Evolutionary conservation across 2,113 vertebrate genomes (phyloP), one percentile per base, ranked within the genome.

Genomic region (Cavia aperea): DNA sequence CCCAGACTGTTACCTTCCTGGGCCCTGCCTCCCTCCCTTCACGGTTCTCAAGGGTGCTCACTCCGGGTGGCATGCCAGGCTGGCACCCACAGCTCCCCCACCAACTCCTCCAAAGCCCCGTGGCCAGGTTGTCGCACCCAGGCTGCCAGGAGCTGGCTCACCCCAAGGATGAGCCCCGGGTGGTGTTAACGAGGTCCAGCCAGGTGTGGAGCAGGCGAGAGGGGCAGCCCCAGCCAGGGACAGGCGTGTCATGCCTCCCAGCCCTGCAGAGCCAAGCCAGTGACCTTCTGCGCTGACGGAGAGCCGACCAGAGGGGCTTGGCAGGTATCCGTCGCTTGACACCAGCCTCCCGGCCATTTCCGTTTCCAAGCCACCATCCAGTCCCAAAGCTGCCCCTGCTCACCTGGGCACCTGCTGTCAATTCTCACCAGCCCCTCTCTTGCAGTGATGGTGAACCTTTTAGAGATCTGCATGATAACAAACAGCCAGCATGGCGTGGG

Each of bases 181-280:
- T 70, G 81, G 92, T 95, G 88, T 95, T 92, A 95, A 95, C 11
- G 43, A 96, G 93, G 77, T 81, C 66, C 84, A 19, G 73, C 19
- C 93, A 63, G 83, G 63, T 49, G 63, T 49, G 72, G 83, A 84
- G 33, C n/a, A 78, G 51, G 66, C 5, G 43, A 46, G 56, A 81
- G 15, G 4, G 60, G 49, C 90, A 8, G 63, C 10, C 75, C 93
- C 93, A 92, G 75, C 2, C 0, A 82, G 63, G 36, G 66, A 21
- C 43, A 51, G 75, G 75, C 7, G 4, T 51, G 46, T 31, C 46
- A 15, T 1, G 75, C 24, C 14, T 2, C 73, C 77, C 49, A 58
- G 26, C 15, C 46, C 58, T 8, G 39, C 12, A 26, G 49, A 21
- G 58, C 43, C 62, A 78, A 7, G 29, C 68, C 10, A 3, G 58